Evolutionary conservation across 2,888 invertebrate genomes (phyloP), one percentile per base, ranked within the genome.

Genomic region (Drosophila trichaetosa): DNA sequence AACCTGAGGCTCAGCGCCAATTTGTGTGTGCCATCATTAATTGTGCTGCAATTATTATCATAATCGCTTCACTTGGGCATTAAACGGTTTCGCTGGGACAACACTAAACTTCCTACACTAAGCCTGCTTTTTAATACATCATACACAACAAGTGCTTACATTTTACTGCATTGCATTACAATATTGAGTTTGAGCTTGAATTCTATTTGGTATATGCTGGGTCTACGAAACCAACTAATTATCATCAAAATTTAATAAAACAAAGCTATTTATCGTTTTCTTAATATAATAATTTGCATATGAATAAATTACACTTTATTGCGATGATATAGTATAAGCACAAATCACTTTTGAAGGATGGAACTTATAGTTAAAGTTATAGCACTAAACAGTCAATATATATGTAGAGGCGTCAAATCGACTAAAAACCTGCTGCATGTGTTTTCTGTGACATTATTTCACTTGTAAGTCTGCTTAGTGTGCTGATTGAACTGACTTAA

Each of bases 41-140:
- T 87, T 86, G 80, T 64, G 59, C 80, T 76, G 83, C 70, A 83
- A 76, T 80, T 64, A 77, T 76, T 70, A 81, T 69, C 71, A 81
- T 87, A 87, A 81, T 84, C 74, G 82, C 40, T 63, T 73, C 69
- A 87, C 72, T 88, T 60, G 73, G 71, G 68, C 69, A 69, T 42
- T 21, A 4, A 31, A 54, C 13, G 10, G 16, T 29, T n/a, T n/a
- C 21, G 59, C 27, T 31, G 27, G n/a, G 34, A 11, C 46, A 24
- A 13, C 46, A 18, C 2, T 0, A 2, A 21, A 7, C 13, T 1
- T 4, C 36, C 29, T 11, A 34, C n/a, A 18, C 51, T 57, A 52
- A 69, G 40, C 8, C 21, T 24, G 2, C 38, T 11, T 13, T 51
- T 56, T 40, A 40, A 54, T 29, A 5, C 7, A 24, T 24, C 21